Evolutionary conservation across 2,113 vertebrate species (phyloP).

Genomic region (Parotia lawesii): DNA sequence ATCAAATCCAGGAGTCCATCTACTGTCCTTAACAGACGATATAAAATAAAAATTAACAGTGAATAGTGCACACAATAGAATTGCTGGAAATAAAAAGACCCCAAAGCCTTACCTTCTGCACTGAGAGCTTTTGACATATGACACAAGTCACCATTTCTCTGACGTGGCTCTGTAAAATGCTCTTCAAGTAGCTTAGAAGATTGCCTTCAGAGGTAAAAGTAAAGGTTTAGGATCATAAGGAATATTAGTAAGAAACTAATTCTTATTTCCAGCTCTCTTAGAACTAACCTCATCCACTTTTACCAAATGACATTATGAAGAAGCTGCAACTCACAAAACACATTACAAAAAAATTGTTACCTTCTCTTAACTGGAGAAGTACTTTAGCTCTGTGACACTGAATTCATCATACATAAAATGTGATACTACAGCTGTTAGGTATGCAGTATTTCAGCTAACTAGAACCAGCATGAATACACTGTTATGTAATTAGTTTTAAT

Average conservation of each 20-base stretch:
- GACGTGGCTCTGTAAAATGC: neutral
- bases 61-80: neutral
- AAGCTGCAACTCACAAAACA: neutral
- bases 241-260: neutral
- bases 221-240: neutral
- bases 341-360: neutral
- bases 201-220: neutral
- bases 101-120: neutral
- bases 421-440: neutral
- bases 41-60: neutral
- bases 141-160: neutral
- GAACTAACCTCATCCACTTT: neutral
- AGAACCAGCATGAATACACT: neutral
- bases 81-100: neutral
- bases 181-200: neutral
- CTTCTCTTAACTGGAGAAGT: neutral
- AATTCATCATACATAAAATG: neutral
- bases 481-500: accelerated
- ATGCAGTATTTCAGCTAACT: neutral
- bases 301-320: neutral
- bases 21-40: neutral
- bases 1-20: neutral
- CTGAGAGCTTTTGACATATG: neutral
- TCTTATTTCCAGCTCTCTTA: neutral
- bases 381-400: neutral